These are phyloP conservation scores for Cheilosia pagana DNA, from an alignment of 2,888 invertebrate genomes.

Conservation along the genomic window DNA sequence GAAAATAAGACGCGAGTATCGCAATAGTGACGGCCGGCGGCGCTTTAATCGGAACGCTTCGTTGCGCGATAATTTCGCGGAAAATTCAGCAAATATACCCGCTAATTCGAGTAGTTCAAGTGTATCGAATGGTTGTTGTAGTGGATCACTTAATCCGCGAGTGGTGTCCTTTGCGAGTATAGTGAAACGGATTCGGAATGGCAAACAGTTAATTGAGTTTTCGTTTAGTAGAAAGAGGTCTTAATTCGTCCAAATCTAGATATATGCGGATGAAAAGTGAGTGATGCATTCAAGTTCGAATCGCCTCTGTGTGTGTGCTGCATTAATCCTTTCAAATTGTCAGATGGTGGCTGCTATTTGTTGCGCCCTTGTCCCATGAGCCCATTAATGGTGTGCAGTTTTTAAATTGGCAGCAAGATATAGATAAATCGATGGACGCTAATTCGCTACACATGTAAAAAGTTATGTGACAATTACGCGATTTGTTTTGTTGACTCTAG, in stretches of 20 bases:
- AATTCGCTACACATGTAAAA: no score
- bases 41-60: constrained; percentile 14
- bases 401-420: no score
- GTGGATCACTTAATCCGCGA: constrained; percentile 7
- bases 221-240: constrained; percentile 29
- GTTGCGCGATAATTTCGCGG: constrained; percentile 2
- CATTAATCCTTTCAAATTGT: background rate
- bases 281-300: constrained; percentile 6
- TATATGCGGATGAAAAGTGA: constrained; percentile 46
- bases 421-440: no score
- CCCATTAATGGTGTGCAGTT: no score
- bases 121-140: constrained; percentile 33
- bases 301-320: background rate
- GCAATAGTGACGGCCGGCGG: constrained; percentile 17
- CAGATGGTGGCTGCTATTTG: background rate
- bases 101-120: constrained; percentile 7
- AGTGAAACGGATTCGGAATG: background rate
- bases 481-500: no score
- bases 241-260: background rate
- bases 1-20: constrained; percentile 43
- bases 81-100: background rate
- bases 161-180: background rate
- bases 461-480: no score
- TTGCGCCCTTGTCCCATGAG: no score
- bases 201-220: constrained; percentile 23